Evolutionary conservation across 2,113 vertebrate species (phyloP).

Genomic region (Phrynosoma blainvillii): DNA sequence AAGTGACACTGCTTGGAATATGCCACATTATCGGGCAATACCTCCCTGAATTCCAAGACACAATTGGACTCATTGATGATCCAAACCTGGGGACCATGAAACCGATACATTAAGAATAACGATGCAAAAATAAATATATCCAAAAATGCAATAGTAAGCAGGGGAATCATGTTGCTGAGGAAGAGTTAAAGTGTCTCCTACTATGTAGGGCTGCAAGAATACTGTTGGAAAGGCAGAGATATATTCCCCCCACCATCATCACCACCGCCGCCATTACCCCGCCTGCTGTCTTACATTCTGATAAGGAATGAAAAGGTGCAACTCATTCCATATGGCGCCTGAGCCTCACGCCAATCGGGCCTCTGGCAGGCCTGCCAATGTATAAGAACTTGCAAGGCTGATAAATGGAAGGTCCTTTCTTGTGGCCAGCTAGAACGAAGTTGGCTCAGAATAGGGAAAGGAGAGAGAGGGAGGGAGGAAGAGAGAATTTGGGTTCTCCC

Average conservation of each 20-base stretch:
- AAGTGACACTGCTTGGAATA: no score
- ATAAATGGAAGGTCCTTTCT: constrained; percentile 49
- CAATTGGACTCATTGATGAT: no score
- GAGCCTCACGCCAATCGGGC: constrained; percentile 52
- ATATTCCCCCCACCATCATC: constrained; percentile 38
- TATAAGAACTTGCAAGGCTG: constrained; percentile 48
- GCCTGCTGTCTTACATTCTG: constrained; percentile 41
- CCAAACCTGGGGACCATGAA: no score
- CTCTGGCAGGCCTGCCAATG: constrained; percentile 23
- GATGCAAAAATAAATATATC: neutral
- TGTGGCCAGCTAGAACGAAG: constrained; percentile 52
- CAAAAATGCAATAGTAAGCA: neutral
- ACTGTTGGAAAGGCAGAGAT: constrained; percentile 54
- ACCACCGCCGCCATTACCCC: neutral
- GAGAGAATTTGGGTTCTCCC: neutral
- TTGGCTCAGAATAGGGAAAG: constrained; percentile 41
- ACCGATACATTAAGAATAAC: no score
- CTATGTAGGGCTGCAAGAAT: constrained; percentile 57
- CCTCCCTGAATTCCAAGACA: no score
- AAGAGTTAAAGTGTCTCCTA: constrained; percentile 70
- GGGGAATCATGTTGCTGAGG: constrained; percentile 7
- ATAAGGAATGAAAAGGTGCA: constrained; percentile 70
- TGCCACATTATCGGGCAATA: no score
- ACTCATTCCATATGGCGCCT: constrained; percentile 72
- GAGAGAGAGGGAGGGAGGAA: constrained; percentile 26